Base-by-base conservation (phyloP, 2,888 invertebrate genomes). In the Cephus spinipes region DNA sequence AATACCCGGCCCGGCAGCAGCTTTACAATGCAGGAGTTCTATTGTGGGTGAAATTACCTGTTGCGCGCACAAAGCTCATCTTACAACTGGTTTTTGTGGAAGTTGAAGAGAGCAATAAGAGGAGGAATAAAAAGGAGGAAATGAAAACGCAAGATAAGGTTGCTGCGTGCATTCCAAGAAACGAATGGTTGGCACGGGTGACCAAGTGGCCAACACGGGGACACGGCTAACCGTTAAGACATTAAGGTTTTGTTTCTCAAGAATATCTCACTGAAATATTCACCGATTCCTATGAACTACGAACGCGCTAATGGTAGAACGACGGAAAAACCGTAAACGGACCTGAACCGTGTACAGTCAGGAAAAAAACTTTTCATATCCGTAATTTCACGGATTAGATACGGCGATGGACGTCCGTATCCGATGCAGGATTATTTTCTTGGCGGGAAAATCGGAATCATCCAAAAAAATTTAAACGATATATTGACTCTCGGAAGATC, bases 21-120 rank as follows among this genome's bases (percentile, higher is more conserved):
- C 75, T 23, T 30, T 34, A 31, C 55, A 35, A n/a, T n/a, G 77
- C 69, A 36, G 12, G 71, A 33, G 31, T 31, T 30, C 78, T 77
- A 80, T 79, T 81, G 82, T 80, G 76, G 71, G 81, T 76, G 75
- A 83, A 83, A 83, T 81, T 81, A 77, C 80, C 79, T 75, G 77
- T 34, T 74, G 75, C 73, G 74, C 71, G 76, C 76, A 80, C 75
- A 79, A 77, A 78, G 82, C 82, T 82, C 80, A 80, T 71, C 77
- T 81, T 79, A 79, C 77, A 79, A 81, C 79, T 81, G 81, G 80
- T 79, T 81, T 77, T 71, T 71, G 40, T 73, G 35, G 31, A 73
- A 77, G 23, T 68, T 35, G n/a, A 76, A 76, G 69, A 23, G 33
- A 31, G 68, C 23, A 6, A 31, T 11, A 71, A 40, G 76, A 76